Base-by-base conservation (phyloP, 2,888 invertebrate genomes). In the Pomacea canaliculata region DNA sequence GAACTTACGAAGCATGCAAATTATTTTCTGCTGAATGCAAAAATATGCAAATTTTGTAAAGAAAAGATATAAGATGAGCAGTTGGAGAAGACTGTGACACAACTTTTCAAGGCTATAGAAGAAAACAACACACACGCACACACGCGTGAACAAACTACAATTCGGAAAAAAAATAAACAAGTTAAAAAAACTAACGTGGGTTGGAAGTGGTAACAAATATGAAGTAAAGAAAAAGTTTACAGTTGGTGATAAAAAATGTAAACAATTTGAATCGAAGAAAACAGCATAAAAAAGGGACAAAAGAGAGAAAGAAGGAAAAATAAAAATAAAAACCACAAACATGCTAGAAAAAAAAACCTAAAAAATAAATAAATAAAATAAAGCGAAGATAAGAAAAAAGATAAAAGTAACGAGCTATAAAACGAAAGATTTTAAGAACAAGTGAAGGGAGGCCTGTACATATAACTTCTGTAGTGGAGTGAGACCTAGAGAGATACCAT, bases 241-340 rank as follows among this genome's bases (percentile, higher is more conserved):
- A 49, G 8, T 13, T 60, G 23, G 12, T 63, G 16, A 12, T 46
- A 3, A 49, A 27, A 56, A 49, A 1, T 56, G 7, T 18, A 56
- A 18, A 48, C n/a, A 60, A n/a, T 60, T 7, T 60, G 37, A 56
- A 19, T 60, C 13, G 7, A 16, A 59, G 0, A 56, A 13, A 60
- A 9, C n/a, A n/a, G n/a, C n/a, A n/a, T 66, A 49, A 63, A 13
- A 76, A 56, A 16, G 23, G 70, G 19, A 16, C 37, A 13, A 60
- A 27, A 75, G 69, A 75, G 12, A 68, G 48, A 75, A 59, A 75
- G 49, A 69, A 23, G 49, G 63, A 75, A 56, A 62, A 62, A 70
- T 51, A 73, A 67, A 51, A 51, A 70, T 16, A 70, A 23, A 70
- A 51, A 10, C 12, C 16, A n/a, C 48, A 51, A 56, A 51, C 48